Base-by-base conservation (phyloP, 2,888 invertebrate genomes). In the Drosophila barbarae region DNA sequence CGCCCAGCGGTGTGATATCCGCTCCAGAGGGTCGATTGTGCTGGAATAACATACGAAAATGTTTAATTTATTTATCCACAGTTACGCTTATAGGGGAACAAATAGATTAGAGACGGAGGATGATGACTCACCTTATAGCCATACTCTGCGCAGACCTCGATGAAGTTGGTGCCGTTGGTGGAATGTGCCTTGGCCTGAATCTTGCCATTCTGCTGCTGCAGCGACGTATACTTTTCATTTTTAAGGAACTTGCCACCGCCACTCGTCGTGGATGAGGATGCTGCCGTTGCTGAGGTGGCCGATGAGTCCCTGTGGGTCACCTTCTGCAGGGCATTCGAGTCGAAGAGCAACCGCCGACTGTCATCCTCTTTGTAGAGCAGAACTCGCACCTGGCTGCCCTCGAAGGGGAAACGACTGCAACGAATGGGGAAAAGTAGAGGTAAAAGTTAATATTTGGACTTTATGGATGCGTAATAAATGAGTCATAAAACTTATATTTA, bases 331-430 rank as follows among this genome's bases (percentile, higher is more conserved):
- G 94, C 92, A 72, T 93, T 91, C 0, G 96, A 96, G 89, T 97
- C 97, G 88, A 96, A 97, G 55, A 97, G 91, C 36, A 97, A 90
- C 79, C 94, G 94, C 67, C 95, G 91, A 28, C 93, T 93, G 87
- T 96, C 96, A 88, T 95, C 95, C 91, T 97, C 97, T 87, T 94
- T 93, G 90, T 95, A 96, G 73, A 97, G 91, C 85, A 97, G 91
- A 82, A 97, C 91, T 77, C 96, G 92, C 67, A 97, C 93, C 91
- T 95, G 94, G 76, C 92, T 91, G 74, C 91, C 91, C 84, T 92
- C 92, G 90, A 94, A 93, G 79, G 92, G 92, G 88, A 92, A 91
- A 76, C 89, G 88, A 73, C 90, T 90, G 73, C 10, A 81, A 83
- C 1, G 35, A 1, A 28, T 10, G 26, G n/a, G 39, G 5, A 3